Evolutionary conservation across 2,888 invertebrate genomes (phyloP).

Genomic region (Campaea margaritaria): DNA sequence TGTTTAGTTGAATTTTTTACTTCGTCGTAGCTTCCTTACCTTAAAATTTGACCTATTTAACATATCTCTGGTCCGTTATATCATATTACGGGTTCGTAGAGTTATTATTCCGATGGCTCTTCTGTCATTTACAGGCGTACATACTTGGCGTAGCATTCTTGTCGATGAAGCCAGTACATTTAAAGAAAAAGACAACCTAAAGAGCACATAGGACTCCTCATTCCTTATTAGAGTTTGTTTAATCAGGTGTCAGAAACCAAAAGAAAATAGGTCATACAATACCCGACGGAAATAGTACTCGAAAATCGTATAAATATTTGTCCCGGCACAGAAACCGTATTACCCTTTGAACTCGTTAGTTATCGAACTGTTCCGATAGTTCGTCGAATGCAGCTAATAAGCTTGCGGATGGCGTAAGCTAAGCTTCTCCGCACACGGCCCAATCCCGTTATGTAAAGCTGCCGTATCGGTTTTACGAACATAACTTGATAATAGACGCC

Average conservation of each 20-base stretch:
- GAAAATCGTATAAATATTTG: background rate
- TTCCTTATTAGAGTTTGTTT: no score
- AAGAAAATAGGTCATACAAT: no score
- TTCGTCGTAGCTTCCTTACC: background rate
- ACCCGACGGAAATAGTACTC: no score
- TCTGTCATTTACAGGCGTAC: no score
- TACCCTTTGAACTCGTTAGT: no score
- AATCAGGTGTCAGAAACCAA: no score
- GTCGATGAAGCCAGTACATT: no score
- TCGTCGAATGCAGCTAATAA: conserved; percentile 32
- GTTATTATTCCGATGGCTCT: no score
- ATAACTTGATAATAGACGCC: conserved; percentile 29
- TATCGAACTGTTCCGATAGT: conserved; percentile 22
- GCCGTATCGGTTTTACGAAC: conserved; percentile 32
- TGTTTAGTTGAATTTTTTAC: background rate
- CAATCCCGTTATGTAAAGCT: conserved; percentile 52
- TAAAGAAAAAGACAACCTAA: no score
- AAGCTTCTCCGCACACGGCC: conserved; percentile 34
- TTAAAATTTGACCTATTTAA: conserved; percentile 8
- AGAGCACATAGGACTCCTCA: no score
- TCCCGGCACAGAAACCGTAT: no score
- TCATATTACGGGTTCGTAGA: conserved; percentile 10
- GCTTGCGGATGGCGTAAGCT: conserved; percentile 31
- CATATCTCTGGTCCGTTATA: conserved; percentile 1
- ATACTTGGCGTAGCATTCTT: no score